A percentile compares a stretch with the other conserved stretches of the same genome.
phyloP scores from a whole-genome alignment of 2,888 invertebrate genomes.

The Ypsolopha sequella region DNA sequence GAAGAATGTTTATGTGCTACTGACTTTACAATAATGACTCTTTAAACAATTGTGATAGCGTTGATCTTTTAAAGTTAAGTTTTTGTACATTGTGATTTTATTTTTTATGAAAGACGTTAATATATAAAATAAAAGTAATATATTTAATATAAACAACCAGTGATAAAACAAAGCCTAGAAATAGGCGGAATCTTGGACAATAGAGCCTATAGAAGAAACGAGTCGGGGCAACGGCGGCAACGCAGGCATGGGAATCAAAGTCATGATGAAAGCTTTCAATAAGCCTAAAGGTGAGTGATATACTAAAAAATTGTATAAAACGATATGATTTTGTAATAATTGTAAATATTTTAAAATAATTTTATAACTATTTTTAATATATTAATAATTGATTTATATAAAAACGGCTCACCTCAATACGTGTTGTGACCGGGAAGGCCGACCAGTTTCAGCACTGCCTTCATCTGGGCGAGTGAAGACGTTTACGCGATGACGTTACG shows the following conservation, averaged over 20 bases:
- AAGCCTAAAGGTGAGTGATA: constrained; percentile 83
- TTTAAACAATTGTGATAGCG: constrained; percentile 11
- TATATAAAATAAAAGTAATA: constrained; percentile 1
- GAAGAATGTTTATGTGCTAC: constrained; percentile 57
- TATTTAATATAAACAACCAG: constrained; percentile 21
- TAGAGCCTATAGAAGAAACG: constrained; percentile 37
- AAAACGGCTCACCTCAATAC: too few relatives aligned
- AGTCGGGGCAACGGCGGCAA: constrained; percentile 53
- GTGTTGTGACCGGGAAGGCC: too few relatives aligned
- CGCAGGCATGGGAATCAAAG: constrained; percentile 88
- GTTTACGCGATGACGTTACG: too few relatives aligned
- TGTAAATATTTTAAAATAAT: too few relatives aligned
- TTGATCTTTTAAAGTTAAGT: constrained; percentile 1
- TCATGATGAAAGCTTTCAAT: constrained; percentile 88
- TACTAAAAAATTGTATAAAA: too few relatives aligned
- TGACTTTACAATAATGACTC: constrained; percentile 17
- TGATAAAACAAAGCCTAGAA: constrained; percentile 18
- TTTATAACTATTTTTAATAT: too few relatives aligned
- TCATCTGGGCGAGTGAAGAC: too few relatives aligned
- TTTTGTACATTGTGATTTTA: background rate
- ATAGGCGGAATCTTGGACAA: constrained; percentile 25
- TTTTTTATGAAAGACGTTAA: background rate
- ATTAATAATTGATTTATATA: too few relatives aligned
- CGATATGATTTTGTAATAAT: too few relatives aligned
- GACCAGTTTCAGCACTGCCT: too few relatives aligned